Conservation (phyloP, 2,113 vertebrate genomes). For the Heterotilapia buettikoferi region DNA sequence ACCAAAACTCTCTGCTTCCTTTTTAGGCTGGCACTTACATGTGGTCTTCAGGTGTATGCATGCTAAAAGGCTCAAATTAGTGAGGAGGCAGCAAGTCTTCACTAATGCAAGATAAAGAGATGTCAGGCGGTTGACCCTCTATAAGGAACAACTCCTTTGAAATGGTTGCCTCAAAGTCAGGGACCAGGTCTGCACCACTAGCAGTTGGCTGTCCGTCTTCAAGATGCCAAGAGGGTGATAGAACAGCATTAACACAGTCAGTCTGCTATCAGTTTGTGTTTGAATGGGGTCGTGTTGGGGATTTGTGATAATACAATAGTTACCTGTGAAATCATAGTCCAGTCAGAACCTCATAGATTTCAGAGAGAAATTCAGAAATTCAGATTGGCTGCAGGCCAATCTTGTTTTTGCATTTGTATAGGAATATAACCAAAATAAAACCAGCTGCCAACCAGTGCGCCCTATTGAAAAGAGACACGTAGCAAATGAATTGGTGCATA, state of each 20-base stretch:
- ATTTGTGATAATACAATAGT: background rate
- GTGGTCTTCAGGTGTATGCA: background rate
- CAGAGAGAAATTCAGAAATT: background rate
- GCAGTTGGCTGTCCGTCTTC: background rate
- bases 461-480: background rate
- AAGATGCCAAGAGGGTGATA: background rate
- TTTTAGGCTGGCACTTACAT: background rate
- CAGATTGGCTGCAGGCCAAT: background rate
- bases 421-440: background rate
- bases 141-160: background rate
- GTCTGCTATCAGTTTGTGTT: background rate
- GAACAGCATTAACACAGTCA: background rate
- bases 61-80: background rate
- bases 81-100: background rate
- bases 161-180: background rate
- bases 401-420: background rate
- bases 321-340: background rate
- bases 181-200: background rate
- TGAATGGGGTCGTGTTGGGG: background rate
- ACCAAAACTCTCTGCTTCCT: background rate
- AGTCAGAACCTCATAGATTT: background rate
- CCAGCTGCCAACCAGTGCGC: rapidly evolving
- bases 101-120: background rate
- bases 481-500: background rate
- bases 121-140: background rate